phyloP scores from a whole-genome alignment of 1,140 invertebrate genomes.

The Myzus persicae region DNA sequence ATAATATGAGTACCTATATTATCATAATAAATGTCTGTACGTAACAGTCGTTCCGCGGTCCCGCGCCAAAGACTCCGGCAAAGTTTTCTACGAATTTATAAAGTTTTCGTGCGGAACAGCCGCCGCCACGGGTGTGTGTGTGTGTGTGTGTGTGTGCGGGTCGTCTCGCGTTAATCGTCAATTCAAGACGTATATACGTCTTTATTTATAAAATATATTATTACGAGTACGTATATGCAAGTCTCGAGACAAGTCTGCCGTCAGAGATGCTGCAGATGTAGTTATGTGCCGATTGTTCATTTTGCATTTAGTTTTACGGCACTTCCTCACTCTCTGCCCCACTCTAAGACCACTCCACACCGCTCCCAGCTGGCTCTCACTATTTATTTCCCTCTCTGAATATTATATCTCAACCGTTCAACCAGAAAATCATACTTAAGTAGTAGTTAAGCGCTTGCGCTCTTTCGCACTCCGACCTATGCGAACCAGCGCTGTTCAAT shows the following conservation, averaged over 20 bases:
- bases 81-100: neutral
- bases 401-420: neutral
- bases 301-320: neutral
- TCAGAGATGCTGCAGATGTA: neutral
- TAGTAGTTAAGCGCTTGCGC: neutral
- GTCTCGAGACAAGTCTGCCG: neutral
- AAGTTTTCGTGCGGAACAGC: slow-evolving; percentile 7
- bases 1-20: neutral
- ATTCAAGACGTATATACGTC: slow-evolving; percentile 1
- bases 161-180: slow-evolving; percentile 10
- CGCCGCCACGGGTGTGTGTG: neutral
- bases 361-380: neutral
- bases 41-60: neutral
- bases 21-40: neutral
- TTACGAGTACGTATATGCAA: neutral
- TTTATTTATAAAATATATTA: neutral
- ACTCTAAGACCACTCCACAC: neutral
- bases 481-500: neutral
- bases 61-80: neutral
- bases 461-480: neutral
- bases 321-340: neutral
- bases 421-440: neutral
- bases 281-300: neutral
- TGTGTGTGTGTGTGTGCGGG: neutral
- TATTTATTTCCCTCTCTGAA: neutral